A percentile compares a stretch with the other conserved stretches of the same genome.
Conservation (phyloP, 2,113 vertebrate genomes). For the Archilochus colubris region DNA sequence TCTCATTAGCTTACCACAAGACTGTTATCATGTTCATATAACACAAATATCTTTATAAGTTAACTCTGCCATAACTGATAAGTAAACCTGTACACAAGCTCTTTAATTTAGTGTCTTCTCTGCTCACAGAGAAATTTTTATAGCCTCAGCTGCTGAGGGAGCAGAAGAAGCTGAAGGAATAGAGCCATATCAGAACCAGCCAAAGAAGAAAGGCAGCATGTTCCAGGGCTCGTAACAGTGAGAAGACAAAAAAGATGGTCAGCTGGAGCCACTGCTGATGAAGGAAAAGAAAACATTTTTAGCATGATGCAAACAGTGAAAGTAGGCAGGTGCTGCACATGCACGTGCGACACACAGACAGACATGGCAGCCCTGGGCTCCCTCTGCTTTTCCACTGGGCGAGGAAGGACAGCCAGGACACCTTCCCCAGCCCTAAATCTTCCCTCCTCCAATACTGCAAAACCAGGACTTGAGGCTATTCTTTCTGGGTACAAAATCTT, state of each 20-base stretch:
- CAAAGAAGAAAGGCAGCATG: background rate
- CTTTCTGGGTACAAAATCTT: background rate
- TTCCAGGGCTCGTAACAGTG: background rate
- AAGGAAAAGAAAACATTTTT: background rate
- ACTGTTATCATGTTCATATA: background rate
- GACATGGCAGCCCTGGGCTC: background rate
- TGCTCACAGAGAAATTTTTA: background rate
- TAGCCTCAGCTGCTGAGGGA: background rate
- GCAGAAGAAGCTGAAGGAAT: background rate
- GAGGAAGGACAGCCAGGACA: background rate
- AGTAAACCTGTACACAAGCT: background rate
- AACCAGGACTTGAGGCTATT: background rate
- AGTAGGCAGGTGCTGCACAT: background rate
- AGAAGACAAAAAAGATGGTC: background rate
- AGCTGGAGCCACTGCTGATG: background rate
- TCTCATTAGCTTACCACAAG: background rate
- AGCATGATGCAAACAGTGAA: background rate
- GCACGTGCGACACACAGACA: accelerated
- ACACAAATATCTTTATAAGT: background rate
- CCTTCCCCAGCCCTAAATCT: background rate
- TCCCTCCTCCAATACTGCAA: background rate
- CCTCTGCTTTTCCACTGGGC: background rate
- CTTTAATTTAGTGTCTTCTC: background rate
- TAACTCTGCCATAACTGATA: background rate
- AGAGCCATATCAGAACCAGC: background rate